Evolutionary conservation across 2,888 invertebrate species (phyloP), one percentile per base, ranked within the genome.

Genomic region (Standfussiana lucernea): DNA sequence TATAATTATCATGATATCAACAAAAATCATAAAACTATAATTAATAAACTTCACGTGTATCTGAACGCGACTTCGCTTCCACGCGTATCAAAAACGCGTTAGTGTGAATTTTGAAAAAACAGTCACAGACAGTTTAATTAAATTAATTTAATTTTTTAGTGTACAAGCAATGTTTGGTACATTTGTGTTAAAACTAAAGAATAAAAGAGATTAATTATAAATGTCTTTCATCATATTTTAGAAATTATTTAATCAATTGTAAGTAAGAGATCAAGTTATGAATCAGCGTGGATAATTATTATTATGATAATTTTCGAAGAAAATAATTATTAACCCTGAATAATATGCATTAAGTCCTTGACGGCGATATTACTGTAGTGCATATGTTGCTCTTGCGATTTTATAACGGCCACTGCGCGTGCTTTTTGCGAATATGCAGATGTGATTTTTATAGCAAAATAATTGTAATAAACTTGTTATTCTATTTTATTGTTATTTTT

Each of bases 381-480:
- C 28, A 35, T 67, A 50, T 24, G 40, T 32, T 59, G 70, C 67
- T 6, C 11, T 68, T 59, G 67, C 47, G 56, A 80, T 71, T 67
- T 83, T 71, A 47, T 35, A 32, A 18, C 10, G 47, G 35, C 32
- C 21, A 53, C 15, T 69, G 50, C 21, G 18, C 35, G 35, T 68
- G 50, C n/a, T n/a, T 66, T 66, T 82, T 61, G n/a, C 59, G 37
- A 80, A 1, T 45, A 45, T 47, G 56, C 28, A 56, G n/a, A 47
- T 47, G 18, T 82, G 10, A 82, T 37, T 68, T 73, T 61, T 80
- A 37, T 53, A 80, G 11, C 62, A n/a, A 62, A 21, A 28, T 40
- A 21, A 28, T 40, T 64, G 32, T 37, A 81, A 80, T 77, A 83
- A 68, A 78, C 18, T 61, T 56, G 47, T 42, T 47, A 75, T 82